Conservation (phyloP, 2,888 invertebrate species). For the Phyllotreta cruciferae region DNA sequence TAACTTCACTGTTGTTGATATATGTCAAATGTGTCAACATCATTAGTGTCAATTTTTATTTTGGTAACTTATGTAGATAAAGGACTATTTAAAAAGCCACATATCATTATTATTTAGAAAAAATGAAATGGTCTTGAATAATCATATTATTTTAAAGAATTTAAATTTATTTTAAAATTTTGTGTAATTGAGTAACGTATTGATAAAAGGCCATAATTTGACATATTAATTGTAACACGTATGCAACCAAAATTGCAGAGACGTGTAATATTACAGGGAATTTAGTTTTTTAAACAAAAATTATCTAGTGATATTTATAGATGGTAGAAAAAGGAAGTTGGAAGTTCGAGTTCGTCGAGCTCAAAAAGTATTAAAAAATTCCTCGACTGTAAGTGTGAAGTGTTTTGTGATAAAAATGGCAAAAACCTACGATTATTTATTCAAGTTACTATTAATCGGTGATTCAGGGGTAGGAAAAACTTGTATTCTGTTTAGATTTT, state of each 20-base stretch:
- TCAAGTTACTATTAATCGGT: slow-evolving; percentile 90
- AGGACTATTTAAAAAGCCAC: neutral
- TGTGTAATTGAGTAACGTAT: neutral
- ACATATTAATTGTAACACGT: slow-evolving; percentile 6
- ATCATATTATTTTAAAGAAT: neutral
- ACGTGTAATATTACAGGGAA: slow-evolving; percentile 34
- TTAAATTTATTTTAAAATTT: neutral
- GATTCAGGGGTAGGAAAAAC: slow-evolving; percentile 96
- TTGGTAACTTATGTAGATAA: too few species aligned
- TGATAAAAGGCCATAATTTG: neutral
- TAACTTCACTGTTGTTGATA: neutral
- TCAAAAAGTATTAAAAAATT: slow-evolving; percentile 39
- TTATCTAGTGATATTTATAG: slow-evolving; percentile 38
- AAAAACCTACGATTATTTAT: slow-evolving; percentile 93
- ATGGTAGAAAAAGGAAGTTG: slow-evolving; percentile 36
- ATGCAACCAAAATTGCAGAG: slow-evolving; percentile 30
- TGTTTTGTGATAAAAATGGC: slow-evolving; percentile 67
- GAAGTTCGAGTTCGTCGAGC: slow-evolving; percentile 34
- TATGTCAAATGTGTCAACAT: neutral
- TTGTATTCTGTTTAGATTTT: slow-evolving; percentile 92
- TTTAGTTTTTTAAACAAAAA: slow-evolving; percentile 34
- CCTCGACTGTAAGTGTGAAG: slow-evolving; percentile 39
- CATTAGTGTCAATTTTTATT: neutral
- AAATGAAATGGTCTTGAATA: neutral
- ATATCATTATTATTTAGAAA: neutral